These are phyloP conservation scores for Heptranchias perlo DNA, from an alignment of 2,113 vertebrate genomes.

Conservation along the genomic window DNA sequence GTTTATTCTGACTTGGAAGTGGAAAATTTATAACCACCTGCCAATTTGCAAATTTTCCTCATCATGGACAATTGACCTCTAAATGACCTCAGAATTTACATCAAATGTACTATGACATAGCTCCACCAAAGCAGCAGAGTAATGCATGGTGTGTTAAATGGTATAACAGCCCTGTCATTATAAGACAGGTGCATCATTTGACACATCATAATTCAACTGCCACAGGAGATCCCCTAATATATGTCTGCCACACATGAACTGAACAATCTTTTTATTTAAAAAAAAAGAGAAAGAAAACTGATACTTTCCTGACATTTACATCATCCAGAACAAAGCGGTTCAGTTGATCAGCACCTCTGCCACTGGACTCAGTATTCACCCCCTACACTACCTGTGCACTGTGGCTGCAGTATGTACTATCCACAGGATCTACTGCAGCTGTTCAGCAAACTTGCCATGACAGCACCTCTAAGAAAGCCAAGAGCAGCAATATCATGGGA, in stretches of 20 bases:
- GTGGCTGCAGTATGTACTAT: no score
- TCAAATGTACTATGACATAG: neutral
- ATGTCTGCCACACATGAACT: neutral
- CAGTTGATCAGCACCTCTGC: no score
- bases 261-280: neutral
- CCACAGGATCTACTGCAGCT: no score
- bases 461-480: no score
- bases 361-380: no score
- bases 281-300: neutral
- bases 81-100: conserved; percentile 9
- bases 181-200: neutral
- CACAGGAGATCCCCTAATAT: neutral
- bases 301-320: neutral
- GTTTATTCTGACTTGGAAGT: conserved; percentile 1
- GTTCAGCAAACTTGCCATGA: no score
- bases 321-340: no score
- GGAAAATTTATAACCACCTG: neutral
- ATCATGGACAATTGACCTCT: neutral
- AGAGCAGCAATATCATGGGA: no score
- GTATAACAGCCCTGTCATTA: conserved; percentile 5
- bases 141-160: neutral
- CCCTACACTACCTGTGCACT: no score
- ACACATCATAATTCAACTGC: neutral
- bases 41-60: neutral
- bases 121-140: neutral